These are phyloP conservation scores for Halcyon leucocephala DNA, from an alignment of 2,797 vertebrate genomes.

Conservation along the genomic window DNA sequence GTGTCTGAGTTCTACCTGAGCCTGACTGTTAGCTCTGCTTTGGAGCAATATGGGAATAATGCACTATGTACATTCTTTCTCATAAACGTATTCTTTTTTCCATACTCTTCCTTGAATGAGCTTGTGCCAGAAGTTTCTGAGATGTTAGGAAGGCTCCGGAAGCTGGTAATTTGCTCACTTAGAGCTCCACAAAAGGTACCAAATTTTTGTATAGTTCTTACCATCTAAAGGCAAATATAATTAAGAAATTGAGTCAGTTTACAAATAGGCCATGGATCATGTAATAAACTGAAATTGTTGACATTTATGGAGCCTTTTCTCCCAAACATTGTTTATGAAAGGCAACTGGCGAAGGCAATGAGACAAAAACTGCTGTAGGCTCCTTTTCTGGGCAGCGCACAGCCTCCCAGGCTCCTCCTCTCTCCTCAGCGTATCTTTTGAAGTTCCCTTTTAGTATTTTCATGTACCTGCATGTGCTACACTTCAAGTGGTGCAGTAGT, in stretches of 20 bases:
- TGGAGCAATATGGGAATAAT: neutral
- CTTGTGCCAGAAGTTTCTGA: constrained; percentile 20
- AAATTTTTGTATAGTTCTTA: constrained; percentile 27
- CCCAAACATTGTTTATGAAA: constrained; percentile 52
- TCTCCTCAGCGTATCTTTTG: constrained; percentile 28
- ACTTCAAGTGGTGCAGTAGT: constrained; percentile 28
- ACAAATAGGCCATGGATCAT: constrained; percentile 6
- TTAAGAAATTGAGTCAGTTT: constrained; percentile 44
- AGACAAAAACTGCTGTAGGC: constrained; percentile 66
- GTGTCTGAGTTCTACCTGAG: neutral
- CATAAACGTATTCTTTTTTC: constrained; percentile 36
- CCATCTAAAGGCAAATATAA: constrained; percentile 34
- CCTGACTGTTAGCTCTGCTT: neutral
- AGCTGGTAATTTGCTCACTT: constrained; percentile 44
- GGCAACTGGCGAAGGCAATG: constrained; percentile 31
- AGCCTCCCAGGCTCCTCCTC: constrained; percentile 30
- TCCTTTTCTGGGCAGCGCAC: constrained; percentile 42
- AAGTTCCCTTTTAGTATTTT: constrained; percentile 50
- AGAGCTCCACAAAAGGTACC: constrained; percentile 24
- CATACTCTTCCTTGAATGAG: constrained; percentile 8
- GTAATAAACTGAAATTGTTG: constrained; percentile 51
- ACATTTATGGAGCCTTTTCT: constrained; percentile 47
- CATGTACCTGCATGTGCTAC: constrained; percentile 62
- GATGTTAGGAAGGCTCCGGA: constrained; percentile 29
- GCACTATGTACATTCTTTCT: constrained; percentile 47